These are phyloP conservation scores for Acyrthosiphon pisum DNA, from an alignment of 1,140 invertebrate genomes.

Conservation along the genomic window DNA sequence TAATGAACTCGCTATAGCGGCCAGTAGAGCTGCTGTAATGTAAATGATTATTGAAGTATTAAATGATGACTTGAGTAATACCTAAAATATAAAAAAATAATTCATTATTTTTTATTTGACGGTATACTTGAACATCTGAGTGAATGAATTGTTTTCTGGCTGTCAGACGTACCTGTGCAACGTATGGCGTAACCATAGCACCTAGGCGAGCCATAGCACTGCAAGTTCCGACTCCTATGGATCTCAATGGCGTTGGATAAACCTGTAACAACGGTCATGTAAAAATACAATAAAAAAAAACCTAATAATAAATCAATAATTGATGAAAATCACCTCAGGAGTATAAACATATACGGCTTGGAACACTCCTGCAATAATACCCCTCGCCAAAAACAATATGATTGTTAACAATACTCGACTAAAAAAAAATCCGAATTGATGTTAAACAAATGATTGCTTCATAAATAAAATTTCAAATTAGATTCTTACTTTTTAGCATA, in stretches of 20 bases:
- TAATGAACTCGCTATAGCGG: constrained; percentile 75
- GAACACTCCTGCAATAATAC: constrained; percentile 91
- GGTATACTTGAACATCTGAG: not conserved
- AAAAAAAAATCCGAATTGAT: constrained; percentile 60
- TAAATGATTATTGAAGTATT: constrained; percentile 77
- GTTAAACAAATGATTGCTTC: not conserved
- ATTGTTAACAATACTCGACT: constrained; percentile 82
- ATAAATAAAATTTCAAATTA: not conserved
- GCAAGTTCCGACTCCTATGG: constrained; percentile 87
- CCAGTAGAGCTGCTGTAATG: constrained; percentile 74
- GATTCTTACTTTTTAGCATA: constrained; percentile 75
- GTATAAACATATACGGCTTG: constrained; percentile 96
- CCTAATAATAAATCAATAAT: not conserved
- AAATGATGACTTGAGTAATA: constrained; percentile 75
- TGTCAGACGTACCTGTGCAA: constrained; percentile 79
- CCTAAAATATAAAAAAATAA: constrained; percentile 64
- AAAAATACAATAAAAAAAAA: constrained; percentile 45
- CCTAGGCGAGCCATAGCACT: constrained; percentile 90
- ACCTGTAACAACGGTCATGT: constrained; percentile 65
- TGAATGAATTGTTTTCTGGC: not conserved
- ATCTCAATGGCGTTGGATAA: constrained; percentile 87
- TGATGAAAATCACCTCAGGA: constrained; percentile 74
- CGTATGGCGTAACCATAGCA: constrained; percentile 91
- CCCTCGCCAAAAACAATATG: constrained; percentile 87
- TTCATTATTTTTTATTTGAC: not conserved